Base-by-base conservation (phyloP, 2,797 vertebrate species). In the Acrossocheilus wenchowensis region DNA sequence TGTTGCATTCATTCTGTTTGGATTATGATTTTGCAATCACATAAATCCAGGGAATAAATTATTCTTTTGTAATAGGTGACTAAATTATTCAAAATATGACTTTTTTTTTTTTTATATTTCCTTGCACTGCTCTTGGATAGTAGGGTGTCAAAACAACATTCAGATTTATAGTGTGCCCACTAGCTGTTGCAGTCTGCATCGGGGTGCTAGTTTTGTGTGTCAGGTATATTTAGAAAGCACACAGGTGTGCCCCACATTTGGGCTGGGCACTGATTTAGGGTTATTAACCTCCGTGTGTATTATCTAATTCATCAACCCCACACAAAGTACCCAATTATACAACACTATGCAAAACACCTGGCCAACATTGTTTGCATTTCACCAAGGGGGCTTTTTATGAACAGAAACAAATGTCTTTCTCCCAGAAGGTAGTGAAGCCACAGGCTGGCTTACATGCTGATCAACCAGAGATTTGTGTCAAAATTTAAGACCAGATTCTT, bases 1-100 rank as follows among this genome's bases (percentile, higher is more conserved):
- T 91, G 92, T 71, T 81, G 84, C 83, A 90, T 91, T 89, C 85
- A 86, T 85, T 88, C 84, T 88, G 23, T 57, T 84, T 81, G 50
- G 73, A 89, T 90, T 83, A 83, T 66, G 34, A 90, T 90, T 90
- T 87, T 78, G 39, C 82, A 84, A 87, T 85, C 85, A 88, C 85
- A 71, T 86, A 91, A 80, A 82, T 86, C 86, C 87, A 80, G 66
- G 50, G 34, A 23, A 14, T 15, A 86, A 88, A 50, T 50, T 83
- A 52, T 60, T 86, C 17, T 81, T 19, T 83, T 86, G 23, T 52
- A 23, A 34, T 30, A 19, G 41, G 52, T 36, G 60, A 68, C 23
- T 54, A 79, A 82, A 83, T 80, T 23, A 72, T 72, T 60, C 11
- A 48, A 62, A 83, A 17, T 50, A 17, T 17, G 0, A 14, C 4